A percentile compares a stretch with the other conserved stretches of the same genome.
phyloP scores from a whole-genome alignment of 2,888 invertebrate species.

The Pheosia tremula region DNA sequence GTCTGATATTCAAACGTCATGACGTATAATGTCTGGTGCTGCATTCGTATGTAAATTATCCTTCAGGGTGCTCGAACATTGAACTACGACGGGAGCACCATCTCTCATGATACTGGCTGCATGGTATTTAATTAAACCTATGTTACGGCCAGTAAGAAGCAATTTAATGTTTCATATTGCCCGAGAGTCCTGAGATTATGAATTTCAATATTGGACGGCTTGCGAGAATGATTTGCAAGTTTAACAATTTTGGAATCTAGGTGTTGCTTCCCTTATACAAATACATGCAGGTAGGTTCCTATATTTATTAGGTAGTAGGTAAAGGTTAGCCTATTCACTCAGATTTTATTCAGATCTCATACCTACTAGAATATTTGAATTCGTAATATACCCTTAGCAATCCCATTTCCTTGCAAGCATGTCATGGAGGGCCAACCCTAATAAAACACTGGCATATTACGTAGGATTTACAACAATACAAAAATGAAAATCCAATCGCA shows the following conservation, averaged over 20 bases:
- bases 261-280: no score
- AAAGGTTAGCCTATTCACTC: not conserved
- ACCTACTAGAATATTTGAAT: no score
- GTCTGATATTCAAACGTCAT: conserved; percentile 24
- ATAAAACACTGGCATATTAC: not conserved
- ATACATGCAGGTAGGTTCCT: no score
- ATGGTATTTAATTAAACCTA: conserved; percentile 3
- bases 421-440: not conserved
- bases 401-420: not conserved
- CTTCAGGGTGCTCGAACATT: conserved; percentile 16
- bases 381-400: not conserved
- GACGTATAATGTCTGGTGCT: conserved; percentile 22
- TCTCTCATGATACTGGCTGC: not conserved
- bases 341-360: no score
- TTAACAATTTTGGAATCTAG: no score
- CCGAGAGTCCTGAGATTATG: not conserved
- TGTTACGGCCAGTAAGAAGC: not conserved
- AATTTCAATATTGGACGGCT: not conserved
- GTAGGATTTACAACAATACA: not conserved
- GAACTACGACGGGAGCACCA: conserved; percentile 14
- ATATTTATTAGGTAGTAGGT: no score
- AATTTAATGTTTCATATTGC: conserved; percentile 2
- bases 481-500: no score
- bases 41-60: conserved; percentile 32
- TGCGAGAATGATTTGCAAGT: no score